Evolutionary conservation across 1,140 invertebrate genomes (phyloP).

Genomic region (Tetramorium parvispinum): DNA sequence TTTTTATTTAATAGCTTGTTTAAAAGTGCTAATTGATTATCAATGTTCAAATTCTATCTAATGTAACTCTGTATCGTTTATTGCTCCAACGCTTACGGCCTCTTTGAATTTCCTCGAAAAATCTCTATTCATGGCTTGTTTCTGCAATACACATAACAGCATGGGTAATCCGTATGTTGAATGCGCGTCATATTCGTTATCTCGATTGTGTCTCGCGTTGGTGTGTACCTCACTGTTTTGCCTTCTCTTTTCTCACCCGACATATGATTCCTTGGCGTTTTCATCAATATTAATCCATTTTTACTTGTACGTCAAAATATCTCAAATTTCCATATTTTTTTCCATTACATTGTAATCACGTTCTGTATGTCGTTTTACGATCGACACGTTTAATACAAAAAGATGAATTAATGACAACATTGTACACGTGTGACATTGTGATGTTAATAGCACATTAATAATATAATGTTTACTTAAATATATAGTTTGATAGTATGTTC

Average conservation of each 20-base stretch:
- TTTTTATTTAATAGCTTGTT: not conserved
- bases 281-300: conserved; percentile 32
- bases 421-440: too few species aligned
- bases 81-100: not conserved
- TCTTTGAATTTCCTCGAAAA: not conserved
- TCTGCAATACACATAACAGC: not conserved
- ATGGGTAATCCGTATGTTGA: not conserved
- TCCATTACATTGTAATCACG: too few species aligned
- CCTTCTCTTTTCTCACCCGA: conserved; percentile 1
- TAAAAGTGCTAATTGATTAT: not conserved
- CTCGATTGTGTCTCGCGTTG: conserved; percentile 21
- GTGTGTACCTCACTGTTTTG: conserved; percentile 3
- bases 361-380: not conserved
- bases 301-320: not conserved
- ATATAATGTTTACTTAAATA: too few species aligned
- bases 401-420: too few species aligned
- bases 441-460: too few species aligned
- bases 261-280: not conserved
- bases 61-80: not conserved
- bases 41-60: not conserved
- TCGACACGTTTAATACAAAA: not conserved
- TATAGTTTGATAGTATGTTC: too few species aligned
- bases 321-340: conserved; percentile 1
- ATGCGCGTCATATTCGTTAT: conserved; percentile 27
- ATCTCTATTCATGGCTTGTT: not conserved